Evolutionary conservation across 2,888 invertebrate genomes (phyloP), one percentile per base, ranked within the genome.

Genomic region (Rhaphigaster nebulosa): DNA sequence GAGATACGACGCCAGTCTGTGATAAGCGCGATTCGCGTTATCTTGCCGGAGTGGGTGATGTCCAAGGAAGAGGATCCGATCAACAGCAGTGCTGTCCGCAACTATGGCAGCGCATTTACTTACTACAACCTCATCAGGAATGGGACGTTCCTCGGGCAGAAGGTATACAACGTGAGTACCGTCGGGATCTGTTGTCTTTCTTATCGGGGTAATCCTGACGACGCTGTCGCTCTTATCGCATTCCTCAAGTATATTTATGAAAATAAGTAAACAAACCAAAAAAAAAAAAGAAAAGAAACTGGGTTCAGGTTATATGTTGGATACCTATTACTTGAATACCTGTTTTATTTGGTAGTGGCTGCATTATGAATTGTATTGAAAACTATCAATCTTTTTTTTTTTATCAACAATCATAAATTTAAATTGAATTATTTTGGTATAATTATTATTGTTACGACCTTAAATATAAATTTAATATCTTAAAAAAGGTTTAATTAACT

Each of bases 41-140:
- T 84, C 84, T 84, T 76, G 70, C 70, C 38, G 38, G 20, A 84
- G 84, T 84, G 84, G 84, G 45, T 76, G 70, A 52, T 56, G 38
- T 88, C 88, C 41, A 60, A 38, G 20, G 88, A 88, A 60, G 56
- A 88, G 87, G 18, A 91, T 87, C 29, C 90, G 38, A 34, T 88
- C n/a, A 88, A 88, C 60, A 41, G 38, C 8, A 34, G 88, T n/a
- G 76, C 87, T 89, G 88, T 89, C 20, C 45, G 89, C 2, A 92
- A 91, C 89, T 92, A 92, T 89, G 92, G 92, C 8, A 92, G 92
- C 87, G 92, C 92, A 29, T 92, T 92, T 87, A 92, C 90, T 70
- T 92, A 92, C 87, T 92, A 92, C 90, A 92, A 92, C 87, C 90
- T 92, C 90, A 89, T 92, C 70, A 91, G 91, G 76, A 90, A 89